phyloP scores from a whole-genome alignment of 2,888 invertebrate species.

The Chrysotoxum bicinctum region DNA sequence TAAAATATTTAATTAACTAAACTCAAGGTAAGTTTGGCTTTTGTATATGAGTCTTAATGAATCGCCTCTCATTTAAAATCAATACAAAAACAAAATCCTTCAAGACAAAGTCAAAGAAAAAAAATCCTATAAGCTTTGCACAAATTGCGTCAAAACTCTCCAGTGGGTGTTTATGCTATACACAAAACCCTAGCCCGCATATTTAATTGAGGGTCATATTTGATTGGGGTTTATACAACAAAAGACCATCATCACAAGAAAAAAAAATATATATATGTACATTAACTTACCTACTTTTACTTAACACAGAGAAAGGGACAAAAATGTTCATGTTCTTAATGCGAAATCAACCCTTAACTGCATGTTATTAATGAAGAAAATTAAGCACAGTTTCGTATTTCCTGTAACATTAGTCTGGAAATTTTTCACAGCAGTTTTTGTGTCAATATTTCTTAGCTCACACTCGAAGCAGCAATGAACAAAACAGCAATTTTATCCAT shows the following conservation, averaged over 20 bases:
- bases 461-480: slow-evolving; percentile 21
- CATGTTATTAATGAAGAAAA: slow-evolving; percentile 69
- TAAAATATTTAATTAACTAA: no score
- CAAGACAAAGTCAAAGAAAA: not conserved
- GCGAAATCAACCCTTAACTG: slow-evolving; percentile 60
- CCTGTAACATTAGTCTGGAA: slow-evolving; percentile 58
- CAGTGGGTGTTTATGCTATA: not conserved
- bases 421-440: slow-evolving; percentile 46
- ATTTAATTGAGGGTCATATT: slow-evolving; percentile 54
- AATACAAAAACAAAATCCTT: not conserved
- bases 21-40: no score
- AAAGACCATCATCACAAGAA: slow-evolving; percentile 37
- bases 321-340: slow-evolving; percentile 2
- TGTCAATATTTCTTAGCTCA: slow-evolving; percentile 32
- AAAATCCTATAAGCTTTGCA: not conserved
- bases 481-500: slow-evolving; percentile 26
- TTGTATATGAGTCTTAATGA: no score
- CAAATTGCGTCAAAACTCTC: slow-evolving; percentile 9
- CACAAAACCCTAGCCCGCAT: slow-evolving; percentile 8
- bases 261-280: not conserved
- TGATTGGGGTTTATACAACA: slow-evolving; percentile 51
- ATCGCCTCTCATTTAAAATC: not conserved
- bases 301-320: not conserved
- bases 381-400: slow-evolving; percentile 67
- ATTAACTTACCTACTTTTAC: not conserved